Evolutionary conservation across 1,140 invertebrate species (phyloP).

Genomic region (Ooceraea biroi): DNA sequence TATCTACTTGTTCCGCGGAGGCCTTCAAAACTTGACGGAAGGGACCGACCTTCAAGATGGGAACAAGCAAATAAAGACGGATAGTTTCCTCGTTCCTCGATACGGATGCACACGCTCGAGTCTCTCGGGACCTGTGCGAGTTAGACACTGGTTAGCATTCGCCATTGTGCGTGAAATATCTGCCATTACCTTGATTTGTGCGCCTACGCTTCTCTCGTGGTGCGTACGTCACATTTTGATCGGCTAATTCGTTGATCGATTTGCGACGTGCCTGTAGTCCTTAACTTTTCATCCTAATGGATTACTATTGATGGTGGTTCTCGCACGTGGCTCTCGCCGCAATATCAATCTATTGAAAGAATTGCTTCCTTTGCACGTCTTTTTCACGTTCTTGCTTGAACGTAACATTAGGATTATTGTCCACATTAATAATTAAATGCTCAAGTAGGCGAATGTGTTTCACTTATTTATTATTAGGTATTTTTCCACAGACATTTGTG

Average conservation of each 20-base stretch:
- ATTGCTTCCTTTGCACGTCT: neutral
- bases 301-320: conserved; percentile 58
- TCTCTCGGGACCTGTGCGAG: conserved; percentile 75
- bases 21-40: conserved; percentile 43
- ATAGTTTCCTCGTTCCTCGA: conserved; percentile 67
- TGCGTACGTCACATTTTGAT: conserved; percentile 58
- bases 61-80: conserved; percentile 50
- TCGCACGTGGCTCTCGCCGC: conserved; percentile 10
- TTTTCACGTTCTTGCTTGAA: too few species aligned
- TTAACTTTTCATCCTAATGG: conserved; percentile 75
- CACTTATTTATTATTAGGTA: too few species aligned
- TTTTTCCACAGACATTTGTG: neutral
- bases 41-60: neutral
- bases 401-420: too few species aligned
- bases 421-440: too few species aligned
- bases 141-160: conserved; percentile 80
- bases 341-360: conserved; percentile 6
- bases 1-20: neutral
- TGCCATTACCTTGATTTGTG: conserved; percentile 82
- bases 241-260: conserved; percentile 42
- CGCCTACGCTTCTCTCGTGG: conserved; percentile 37
- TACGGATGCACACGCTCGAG: conserved; percentile 67
- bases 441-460: too few species aligned
- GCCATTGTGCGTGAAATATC: conserved; percentile 78
- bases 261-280: conserved; percentile 21